These are phyloP conservation scores for Propithecus perrieri DNA, from an alignment of 2,797 vertebrate genomes.

Conservation along the genomic window DNA sequence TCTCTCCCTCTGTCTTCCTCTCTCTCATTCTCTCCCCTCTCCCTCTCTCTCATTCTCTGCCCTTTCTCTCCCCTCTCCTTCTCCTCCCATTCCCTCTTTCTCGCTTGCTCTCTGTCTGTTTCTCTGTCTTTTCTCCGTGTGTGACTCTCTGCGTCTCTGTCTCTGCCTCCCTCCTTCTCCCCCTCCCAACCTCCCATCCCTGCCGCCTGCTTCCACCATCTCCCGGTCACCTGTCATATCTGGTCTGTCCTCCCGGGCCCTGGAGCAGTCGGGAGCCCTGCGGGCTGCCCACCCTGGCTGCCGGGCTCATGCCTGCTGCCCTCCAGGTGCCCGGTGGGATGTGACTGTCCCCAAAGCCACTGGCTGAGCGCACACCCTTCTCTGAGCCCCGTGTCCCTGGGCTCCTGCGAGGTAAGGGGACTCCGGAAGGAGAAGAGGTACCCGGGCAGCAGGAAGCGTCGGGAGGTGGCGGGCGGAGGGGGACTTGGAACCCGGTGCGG, in stretches of 20 bases:
- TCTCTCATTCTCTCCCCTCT: conserved; percentile 30
- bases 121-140: neutral
- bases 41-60: neutral
- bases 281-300: conserved; percentile 3
- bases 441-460: neutral
- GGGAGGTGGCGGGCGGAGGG: neutral
- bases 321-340: neutral
- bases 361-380: neutral
- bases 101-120: neutral
- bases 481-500: neutral
- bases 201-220: conserved; percentile 39
- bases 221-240: neutral
- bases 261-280: conserved; percentile 62
- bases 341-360: conserved; percentile 5
- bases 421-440: conserved; percentile 3
- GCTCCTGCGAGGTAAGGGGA: conserved; percentile 77
- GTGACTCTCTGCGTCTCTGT: neutral
- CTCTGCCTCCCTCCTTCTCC: conserved; percentile 46
- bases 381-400: neutral
- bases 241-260: conserved; percentile 66
- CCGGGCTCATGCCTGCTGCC: neutral
- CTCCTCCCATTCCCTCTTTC: neutral
- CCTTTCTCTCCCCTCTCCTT: neutral
- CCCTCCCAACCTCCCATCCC: conserved; percentile 26
- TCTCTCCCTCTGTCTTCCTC: neutral